Evolutionary conservation across 2,888 invertebrate species (phyloP).

Genomic region (Trachelus iudaicus): DNA sequence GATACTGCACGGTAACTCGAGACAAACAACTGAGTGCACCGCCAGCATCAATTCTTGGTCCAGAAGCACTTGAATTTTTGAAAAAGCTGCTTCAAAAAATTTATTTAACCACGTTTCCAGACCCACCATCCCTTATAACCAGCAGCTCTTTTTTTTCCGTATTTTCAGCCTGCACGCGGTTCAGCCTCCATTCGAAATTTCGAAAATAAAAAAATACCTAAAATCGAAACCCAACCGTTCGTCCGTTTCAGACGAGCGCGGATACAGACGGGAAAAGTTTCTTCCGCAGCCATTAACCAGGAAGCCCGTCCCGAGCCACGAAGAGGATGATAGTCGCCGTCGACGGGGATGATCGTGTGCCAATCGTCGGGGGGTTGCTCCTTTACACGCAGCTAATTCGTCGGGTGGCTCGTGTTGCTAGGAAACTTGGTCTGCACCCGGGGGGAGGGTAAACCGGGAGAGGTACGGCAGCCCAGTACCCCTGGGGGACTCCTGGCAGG

Average conservation of each 20-base stretch:
- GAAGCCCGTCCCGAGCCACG: not conserved
- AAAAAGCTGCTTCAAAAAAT: not conserved
- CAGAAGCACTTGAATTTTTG: not conserved
- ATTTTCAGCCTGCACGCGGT: not conserved
- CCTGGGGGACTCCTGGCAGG: constrained; percentile 22
- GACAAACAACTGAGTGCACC: not conserved
- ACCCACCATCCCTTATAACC: not conserved
- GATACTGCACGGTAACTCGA: not conserved
- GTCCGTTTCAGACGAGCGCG: not conserved
- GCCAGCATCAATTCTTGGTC: not conserved
- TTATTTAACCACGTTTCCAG: not conserved
- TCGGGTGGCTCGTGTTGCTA: constrained; percentile 2
- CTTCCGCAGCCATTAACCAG: not conserved
- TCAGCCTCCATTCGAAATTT: not conserved
- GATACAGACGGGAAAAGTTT: not conserved
- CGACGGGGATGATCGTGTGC: not conserved
- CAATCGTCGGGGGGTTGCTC: not conserved
- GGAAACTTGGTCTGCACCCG: not conserved
- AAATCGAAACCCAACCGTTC: no score
- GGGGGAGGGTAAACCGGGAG: not conserved
- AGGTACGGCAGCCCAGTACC: constrained; percentile 7
- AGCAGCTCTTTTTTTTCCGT: not conserved
- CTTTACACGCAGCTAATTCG: constrained; percentile 2
- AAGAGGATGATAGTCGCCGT: not conserved
- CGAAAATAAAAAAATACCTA: not conserved